Conservation (phyloP, 1,140 invertebrate species). For the Drosophila sechellia region DNA sequence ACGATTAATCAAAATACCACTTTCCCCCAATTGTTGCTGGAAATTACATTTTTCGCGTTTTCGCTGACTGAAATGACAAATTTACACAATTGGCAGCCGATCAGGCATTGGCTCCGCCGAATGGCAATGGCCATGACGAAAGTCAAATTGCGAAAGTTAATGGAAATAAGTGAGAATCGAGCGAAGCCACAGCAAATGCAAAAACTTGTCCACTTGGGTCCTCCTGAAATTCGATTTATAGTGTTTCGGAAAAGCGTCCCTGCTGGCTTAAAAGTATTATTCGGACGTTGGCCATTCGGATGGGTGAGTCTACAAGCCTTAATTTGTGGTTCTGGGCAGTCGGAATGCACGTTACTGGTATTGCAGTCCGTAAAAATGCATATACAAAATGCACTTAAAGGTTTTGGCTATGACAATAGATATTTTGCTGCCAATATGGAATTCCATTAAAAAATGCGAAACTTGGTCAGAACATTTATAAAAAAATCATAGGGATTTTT, state of each 20-base stretch:
- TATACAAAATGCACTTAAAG: no score
- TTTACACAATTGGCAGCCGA: conserved; percentile 46
- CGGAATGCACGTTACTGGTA: no score
- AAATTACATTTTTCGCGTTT: conserved; percentile 59
- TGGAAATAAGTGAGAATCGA: conserved; percentile 32
- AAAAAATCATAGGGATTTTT: no score
- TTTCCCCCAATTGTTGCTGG: conserved; percentile 62
- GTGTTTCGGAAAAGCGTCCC: background rate
- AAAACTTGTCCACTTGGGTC: conserved; percentile 7
- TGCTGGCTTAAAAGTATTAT: background rate
- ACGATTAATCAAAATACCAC: conserved; percentile 70
- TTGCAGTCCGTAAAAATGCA: no score
- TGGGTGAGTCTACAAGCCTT: background rate
- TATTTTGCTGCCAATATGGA: no score
- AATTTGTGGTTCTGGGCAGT: background rate
- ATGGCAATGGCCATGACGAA: conserved; percentile 8
- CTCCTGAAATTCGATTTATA: background rate
- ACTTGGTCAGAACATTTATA: no score
- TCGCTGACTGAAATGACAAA: conserved; percentile 50
- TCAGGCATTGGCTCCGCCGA: conserved; percentile 11
- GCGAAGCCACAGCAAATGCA: conserved; percentile 26
- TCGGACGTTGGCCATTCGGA: background rate
- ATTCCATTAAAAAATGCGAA: no score
- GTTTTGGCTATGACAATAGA: no score
- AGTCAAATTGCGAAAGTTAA: conserved; percentile 39